Evolutionary conservation across 2,113 vertebrate species (phyloP), one percentile per base, ranked within the genome.

Genomic region (Triplophysa dalaica): DNA sequence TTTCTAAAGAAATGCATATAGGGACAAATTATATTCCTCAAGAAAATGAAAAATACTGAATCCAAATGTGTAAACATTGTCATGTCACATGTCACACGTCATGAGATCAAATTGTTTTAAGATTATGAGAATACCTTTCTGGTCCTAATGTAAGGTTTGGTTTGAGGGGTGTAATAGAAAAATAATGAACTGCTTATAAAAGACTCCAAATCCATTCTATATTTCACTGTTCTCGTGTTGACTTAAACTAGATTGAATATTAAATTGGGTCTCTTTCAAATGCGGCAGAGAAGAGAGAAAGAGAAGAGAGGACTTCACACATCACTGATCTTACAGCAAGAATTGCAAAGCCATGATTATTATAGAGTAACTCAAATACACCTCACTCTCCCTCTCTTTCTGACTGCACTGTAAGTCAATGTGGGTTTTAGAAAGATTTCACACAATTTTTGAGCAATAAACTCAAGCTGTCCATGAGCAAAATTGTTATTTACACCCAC

Each of bases 401-500:
- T 56, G 54, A 41, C 52, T 73, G 7, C 12, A 60, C 11, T 60
- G 22, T 14, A 60, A 41, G 70, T 60, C 70, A 58, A 19, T 72
- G 69, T 60, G 54, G 14, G 70, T 24, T 54, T 73, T 29, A 41
- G 19, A 58, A 58, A 21, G 19, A 10, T 6, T 58, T 58, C n/a
- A n/a, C n/a, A n/a, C 19, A n/a, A 38, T 58, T 72, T 72, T 58
- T 58, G 52, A 21, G 52, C 54, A 73, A 58, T 73, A 43, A 60
- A 73, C 38, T 43, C 21, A 17, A 43, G 33, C 54, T 60, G 13
- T 33, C 19, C 70, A 73, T 13, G 2, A 60, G 70, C 70, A 54
- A 69, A 24, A 81, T 45, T 73, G 50, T 64, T 64, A 75, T 64
- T 75, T 67, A 62, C 72, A 69, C 65, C 45, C 65, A 82, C 80